Evolutionary conservation across 2,888 invertebrate species (phyloP).

Genomic region (Drosophila rellima): DNA sequence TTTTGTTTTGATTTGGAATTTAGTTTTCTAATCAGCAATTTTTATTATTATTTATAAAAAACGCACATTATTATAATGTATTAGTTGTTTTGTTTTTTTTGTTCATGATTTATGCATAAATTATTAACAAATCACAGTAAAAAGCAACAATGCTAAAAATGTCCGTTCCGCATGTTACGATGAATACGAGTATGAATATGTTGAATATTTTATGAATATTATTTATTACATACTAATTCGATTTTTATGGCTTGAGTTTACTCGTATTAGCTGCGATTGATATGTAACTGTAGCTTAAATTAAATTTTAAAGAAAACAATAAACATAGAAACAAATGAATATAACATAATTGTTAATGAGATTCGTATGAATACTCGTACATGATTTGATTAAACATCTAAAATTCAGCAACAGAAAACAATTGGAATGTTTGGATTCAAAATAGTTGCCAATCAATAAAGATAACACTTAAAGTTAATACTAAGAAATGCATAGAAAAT

Average conservation of each 20-base stretch:
- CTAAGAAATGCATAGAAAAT: constrained; percentile 26
- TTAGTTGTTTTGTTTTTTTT: constrained; percentile 27
- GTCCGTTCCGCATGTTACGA: constrained; percentile 35
- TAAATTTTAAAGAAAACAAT: constrained; percentile 5
- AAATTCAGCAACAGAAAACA: constrained; percentile 44
- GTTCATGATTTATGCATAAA: constrained; percentile 66
- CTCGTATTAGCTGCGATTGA: constrained; percentile 14
- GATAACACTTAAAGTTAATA: constrained; percentile 63
- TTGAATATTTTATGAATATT: constrained; percentile 27
- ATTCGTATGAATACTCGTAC: background rate
- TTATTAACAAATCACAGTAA: constrained; percentile 78
- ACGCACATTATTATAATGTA: constrained; percentile 32
- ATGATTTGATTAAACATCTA: constrained; percentile 1
- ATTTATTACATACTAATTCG: constrained; percentile 33
- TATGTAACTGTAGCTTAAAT: constrained; percentile 45
- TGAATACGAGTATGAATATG: constrained; percentile 21
- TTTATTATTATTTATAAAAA: constrained; percentile 23
- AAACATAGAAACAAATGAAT: background rate
- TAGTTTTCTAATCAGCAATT: constrained; percentile 62
- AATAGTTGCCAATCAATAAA: constrained; percentile 35
- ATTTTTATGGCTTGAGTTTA: constrained; percentile 44
- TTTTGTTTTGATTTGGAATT: constrained; percentile 50
- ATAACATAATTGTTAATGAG: background rate
- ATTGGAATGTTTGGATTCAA: constrained; percentile 55
- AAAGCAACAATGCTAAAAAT: constrained; percentile 75